Conservation (phyloP, 2,888 invertebrate genomes). For the Melieria omissa region DNA sequence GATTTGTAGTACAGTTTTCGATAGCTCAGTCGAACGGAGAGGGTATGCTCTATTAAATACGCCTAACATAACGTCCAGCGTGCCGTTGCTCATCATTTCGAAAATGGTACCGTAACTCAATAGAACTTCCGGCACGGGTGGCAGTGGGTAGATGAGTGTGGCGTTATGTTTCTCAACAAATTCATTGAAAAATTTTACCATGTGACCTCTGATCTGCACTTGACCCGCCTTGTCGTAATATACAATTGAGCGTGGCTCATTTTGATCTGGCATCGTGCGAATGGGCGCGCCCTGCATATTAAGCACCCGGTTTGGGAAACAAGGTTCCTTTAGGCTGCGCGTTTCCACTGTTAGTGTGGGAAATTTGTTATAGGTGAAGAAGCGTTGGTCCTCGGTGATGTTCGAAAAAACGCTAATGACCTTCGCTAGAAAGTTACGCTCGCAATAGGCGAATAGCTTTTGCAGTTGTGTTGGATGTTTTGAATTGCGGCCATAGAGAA, state of each 20-base stretch:
- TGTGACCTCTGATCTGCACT: slow-evolving; percentile 43
- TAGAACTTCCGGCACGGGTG: neutral
- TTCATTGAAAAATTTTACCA: slow-evolving; percentile 41
- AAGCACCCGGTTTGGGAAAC: slow-evolving; percentile 25
- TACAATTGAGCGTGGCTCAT: slow-evolving; percentile 47
- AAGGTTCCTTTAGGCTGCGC: neutral
- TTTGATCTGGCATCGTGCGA: slow-evolving; percentile 38
- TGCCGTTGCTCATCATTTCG: neutral
- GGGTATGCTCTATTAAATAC: too few species aligned
- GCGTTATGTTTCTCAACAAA: slow-evolving; percentile 49
- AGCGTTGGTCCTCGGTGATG: slow-evolving; percentile 3
- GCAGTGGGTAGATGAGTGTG: slow-evolving; percentile 32
- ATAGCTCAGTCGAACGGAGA: too few species aligned
- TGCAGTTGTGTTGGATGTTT: neutral
- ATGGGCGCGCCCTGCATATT: slow-evolving; percentile 27
- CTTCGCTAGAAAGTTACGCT: slow-evolving; percentile 18
- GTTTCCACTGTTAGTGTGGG: slow-evolving; percentile 20
- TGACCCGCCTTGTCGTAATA: slow-evolving; percentile 36
- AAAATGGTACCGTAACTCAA: neutral
- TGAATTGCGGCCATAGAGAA: too few species aligned
- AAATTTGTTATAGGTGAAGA: slow-evolving; percentile 29
- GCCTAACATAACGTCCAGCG: slow-evolving; percentile 11
- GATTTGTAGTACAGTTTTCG: too few species aligned
- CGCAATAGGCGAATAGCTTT: slow-evolving; percentile 15
- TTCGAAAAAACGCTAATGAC: slow-evolving; percentile 27